Conservation (phyloP, 1,140 invertebrate species). For the Ostrea edulis region DNA sequence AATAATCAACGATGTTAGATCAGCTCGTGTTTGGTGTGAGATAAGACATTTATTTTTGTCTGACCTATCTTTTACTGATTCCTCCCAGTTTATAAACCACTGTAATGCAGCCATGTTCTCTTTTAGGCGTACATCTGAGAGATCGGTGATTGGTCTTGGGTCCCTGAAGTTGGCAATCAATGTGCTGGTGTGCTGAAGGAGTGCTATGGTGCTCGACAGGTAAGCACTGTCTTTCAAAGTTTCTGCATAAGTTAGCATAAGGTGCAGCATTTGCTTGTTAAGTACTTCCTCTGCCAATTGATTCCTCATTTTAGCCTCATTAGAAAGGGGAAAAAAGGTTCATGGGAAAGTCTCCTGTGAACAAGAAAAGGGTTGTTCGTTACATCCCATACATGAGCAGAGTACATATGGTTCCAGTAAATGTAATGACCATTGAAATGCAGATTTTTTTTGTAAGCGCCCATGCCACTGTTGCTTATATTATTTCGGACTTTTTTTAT, state of each 20-base stretch:
- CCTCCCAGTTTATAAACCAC: conserved; percentile 44
- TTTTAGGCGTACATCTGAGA: conserved; percentile 42
- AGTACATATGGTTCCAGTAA: conserved; percentile 48
- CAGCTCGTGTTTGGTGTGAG: conserved; percentile 51
- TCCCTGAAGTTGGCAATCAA: conserved; percentile 54
- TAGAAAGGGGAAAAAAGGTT: conserved; percentile 52
- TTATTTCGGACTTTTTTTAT: conserved; percentile 59
- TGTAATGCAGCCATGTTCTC: background rate
- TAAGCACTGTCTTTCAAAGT: background rate
- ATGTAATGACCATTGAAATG: conserved; percentile 32
- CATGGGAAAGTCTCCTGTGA: conserved; percentile 54
- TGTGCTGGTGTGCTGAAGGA: conserved; percentile 49
- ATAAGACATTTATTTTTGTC: conserved; percentile 48
- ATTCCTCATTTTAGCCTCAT: conserved; percentile 56
- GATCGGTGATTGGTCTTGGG: conserved; percentile 44
- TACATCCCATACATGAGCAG: conserved; percentile 53
- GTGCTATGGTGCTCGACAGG: conserved; percentile 33
- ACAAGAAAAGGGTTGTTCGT: conserved; percentile 45
- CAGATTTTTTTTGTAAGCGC: conserved; percentile 37
- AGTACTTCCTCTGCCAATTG: conserved; percentile 53
- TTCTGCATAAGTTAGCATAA: conserved; percentile 26
- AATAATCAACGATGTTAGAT: conserved; percentile 46
- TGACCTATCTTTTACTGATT: background rate
- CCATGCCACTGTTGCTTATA: conserved; percentile 42
- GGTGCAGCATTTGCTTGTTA: conserved; percentile 46